phyloP scores from a whole-genome alignment of 2,888 invertebrate species.

The Timandra comae region DNA sequence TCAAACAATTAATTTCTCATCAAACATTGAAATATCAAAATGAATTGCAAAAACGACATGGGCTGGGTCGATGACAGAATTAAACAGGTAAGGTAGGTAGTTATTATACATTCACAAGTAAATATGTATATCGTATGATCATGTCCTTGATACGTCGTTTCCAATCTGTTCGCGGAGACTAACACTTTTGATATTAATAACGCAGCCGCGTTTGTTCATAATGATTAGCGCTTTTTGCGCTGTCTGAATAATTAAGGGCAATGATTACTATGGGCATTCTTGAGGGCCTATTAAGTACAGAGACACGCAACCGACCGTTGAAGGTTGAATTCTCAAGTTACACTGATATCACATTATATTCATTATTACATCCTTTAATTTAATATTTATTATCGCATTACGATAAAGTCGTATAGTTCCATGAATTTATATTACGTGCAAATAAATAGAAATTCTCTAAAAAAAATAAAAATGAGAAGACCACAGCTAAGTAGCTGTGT shows the following conservation, averaged over 20 bases:
- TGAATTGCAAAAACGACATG: slow-evolving; percentile 14
- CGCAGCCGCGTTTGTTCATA: not conserved
- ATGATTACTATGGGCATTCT: slow-evolving; percentile 35
- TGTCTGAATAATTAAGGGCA: slow-evolving; percentile 23
- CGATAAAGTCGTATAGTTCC: too few species aligned
- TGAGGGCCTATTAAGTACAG: slow-evolving; percentile 42
- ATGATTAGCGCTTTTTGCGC: slow-evolving; percentile 8
- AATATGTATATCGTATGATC: slow-evolving; percentile 5
- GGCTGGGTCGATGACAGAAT: slow-evolving; percentile 16
- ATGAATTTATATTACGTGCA: too few species aligned
- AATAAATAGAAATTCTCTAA: too few species aligned
- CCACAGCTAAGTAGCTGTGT: too few species aligned
- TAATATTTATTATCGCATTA: too few species aligned
- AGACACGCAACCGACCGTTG: slow-evolving; percentile 46
- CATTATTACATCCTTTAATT: slow-evolving; percentile 9
- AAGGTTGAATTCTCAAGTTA: slow-evolving; percentile 48
- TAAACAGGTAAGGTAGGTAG: slow-evolving; percentile 15
- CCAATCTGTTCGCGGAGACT: not conserved
- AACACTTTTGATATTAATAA: not conserved
- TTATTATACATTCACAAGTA: slow-evolving; percentile 16
- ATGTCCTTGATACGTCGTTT: slow-evolving; percentile 13
- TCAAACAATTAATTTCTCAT: too few species aligned
- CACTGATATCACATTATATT: slow-evolving; percentile 26
- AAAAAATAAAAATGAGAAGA: too few species aligned
- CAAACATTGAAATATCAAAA: slow-evolving; percentile 4